Conservation (phyloP, 2,888 invertebrate species). For the Fragum whitleyi region DNA sequence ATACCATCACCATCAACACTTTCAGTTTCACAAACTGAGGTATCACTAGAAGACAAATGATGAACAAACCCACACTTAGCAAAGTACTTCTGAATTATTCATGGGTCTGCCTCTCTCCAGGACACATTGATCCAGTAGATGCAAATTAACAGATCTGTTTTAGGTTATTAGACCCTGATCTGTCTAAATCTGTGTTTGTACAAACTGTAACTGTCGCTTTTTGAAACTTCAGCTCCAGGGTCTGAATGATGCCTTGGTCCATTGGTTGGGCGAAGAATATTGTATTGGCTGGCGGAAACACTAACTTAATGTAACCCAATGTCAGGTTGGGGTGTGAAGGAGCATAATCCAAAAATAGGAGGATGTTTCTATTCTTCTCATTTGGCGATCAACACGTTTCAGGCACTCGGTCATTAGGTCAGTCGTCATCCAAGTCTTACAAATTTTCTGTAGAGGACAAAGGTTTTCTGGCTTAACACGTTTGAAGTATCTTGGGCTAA, state of each 20-base stretch:
- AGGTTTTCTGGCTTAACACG: constrained; percentile 15
- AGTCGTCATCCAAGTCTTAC: constrained; percentile 38
- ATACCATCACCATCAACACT: not conserved
- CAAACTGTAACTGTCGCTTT: constrained; percentile 24
- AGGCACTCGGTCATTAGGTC: constrained; percentile 27
- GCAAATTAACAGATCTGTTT: constrained; percentile 19
- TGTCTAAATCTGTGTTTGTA: constrained; percentile 13
- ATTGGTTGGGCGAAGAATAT: constrained; percentile 37
- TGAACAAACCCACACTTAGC: constrained; percentile 24
- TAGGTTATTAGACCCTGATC: constrained; percentile 7
- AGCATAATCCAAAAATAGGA: constrained; percentile 28
- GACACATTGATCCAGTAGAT: constrained; percentile 29
- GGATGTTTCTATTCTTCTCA: constrained; percentile 30
- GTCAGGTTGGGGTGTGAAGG: not conserved
- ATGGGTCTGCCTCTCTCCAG: constrained; percentile 19
- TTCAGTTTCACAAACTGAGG: not conserved
- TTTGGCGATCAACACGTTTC: constrained; percentile 21
- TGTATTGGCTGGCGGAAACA: constrained; percentile 40
- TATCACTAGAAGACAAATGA: not conserved
- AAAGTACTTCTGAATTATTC: constrained; percentile 30
- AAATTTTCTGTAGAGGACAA: constrained; percentile 2
- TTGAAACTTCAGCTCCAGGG: constrained; percentile 34
- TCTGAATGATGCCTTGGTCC: constrained; percentile 49
- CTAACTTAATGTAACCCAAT: constrained; percentile 28
- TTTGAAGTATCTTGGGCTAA: constrained; percentile 22